Evolutionary conservation across 2,113 vertebrate genomes (phyloP), one percentile per base, ranked within the genome.

Genomic region (Paramormyrops kingsleyae): DNA sequence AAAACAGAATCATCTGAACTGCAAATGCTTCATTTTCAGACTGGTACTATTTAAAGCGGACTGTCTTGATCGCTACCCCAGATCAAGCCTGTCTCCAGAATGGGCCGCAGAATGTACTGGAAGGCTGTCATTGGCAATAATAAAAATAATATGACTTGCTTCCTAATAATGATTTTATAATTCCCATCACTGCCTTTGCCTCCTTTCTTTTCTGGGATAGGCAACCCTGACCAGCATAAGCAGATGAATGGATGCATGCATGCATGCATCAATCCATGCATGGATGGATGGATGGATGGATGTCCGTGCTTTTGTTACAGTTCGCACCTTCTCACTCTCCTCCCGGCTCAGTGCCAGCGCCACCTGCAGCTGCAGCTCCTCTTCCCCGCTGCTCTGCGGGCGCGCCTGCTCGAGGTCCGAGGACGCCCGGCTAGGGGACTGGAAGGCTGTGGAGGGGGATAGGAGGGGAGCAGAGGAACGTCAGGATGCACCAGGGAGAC

Each of bases 311-410:
- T 59, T 62, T 52, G 87, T 83, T 21, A 49, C 83, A 91, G 89
- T 87, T 83, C 74, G 86, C 52, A 85, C 35, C 97, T 99, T 99
- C 94, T 99, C 97, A 0, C 96, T 98, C 92, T 99, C 98, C 92
- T 99, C 98, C 3, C 97, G 97, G 94, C 98, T 99, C 98, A 99
- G 98, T 90, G 98, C 98, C 95, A 99, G 89, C 0, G 98, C 98
- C 91, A 99, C 97, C 96, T 98, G 97, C 92, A 99, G 95, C 95
- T 99, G 98, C 87, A 99, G 95, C 92, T 99, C 97, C 93, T 99
- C 98, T 92, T 99, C 98, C 13, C 98, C 98, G 0, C 95, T 97
- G 0, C 97, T 98, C 92, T 98, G 95, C 0, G 98, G 98, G 70
- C 97, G 95, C 0, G 97, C 98, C 91, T 98, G 97, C 94, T 99